Evolutionary conservation across 2,888 invertebrate species (phyloP), one percentile per base, ranked within the genome.

Genomic region (Lycophotia porphyrea): DNA sequence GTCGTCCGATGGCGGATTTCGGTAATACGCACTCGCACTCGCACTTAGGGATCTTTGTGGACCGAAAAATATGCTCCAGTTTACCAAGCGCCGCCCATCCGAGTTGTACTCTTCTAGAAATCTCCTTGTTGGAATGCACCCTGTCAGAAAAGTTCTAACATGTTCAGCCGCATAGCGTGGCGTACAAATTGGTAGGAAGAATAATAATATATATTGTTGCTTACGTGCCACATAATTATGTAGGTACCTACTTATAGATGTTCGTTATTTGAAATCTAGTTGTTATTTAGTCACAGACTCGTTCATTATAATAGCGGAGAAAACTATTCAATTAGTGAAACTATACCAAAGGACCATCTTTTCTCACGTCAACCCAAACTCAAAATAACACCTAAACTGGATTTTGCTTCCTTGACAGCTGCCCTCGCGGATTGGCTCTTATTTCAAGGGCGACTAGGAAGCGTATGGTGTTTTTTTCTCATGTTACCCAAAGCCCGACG

Each of bases 371-470:
- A 42, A n/a, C 5, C 1, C 1, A 44, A 52, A 66, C 42, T 18
- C 27, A 31, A 73, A 78, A 70, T 36, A 55, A 36, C 11, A 78
- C n/a, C 11, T 66, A 58, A 47, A n/a, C 58, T 15, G 61, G 36
- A 36, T 73, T 47, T 15, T 18, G 47, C 49, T 63, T 44, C 52
- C 34, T 8, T 60, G 36, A 60, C n/a, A 73, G 65, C 27, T 52
- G 36, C 31, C 2, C 15, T 74, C 31, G 58, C 24, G 13, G 27
- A 60, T 39, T 63, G 74, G 44, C 11, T 81, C 49, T 34, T 15
- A 44, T 52, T 81, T 52, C 81, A 78, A 76, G 61, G 65, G 18
- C 66, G 24, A 39, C 31, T 9, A 34, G 47, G 63, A 61, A 81
- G 15, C 27, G 15, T 27, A 0, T 2, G 0, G 34, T 39, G 1